Percentiles rank a stretch among this genome's conserved stretches.
Conservation (phyloP, 2,797 vertebrate species). For the Bradypodion ventrale region DNA sequence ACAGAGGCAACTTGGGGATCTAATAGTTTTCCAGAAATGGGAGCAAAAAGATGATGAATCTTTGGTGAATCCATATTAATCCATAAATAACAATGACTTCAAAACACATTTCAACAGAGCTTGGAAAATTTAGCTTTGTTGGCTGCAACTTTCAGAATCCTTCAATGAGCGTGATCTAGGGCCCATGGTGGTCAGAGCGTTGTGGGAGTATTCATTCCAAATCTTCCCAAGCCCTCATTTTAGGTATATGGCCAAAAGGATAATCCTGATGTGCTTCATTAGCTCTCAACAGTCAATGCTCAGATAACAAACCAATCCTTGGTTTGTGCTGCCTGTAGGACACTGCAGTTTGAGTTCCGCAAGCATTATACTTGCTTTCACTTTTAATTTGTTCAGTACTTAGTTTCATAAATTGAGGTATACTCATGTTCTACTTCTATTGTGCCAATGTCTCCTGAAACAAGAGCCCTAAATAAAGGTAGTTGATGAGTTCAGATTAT, state of each 20-base stretch:
- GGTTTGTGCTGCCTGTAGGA: too few relatives aligned
- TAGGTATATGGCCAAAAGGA: too few relatives aligned
- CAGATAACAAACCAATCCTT: too few relatives aligned
- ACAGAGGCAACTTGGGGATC: not conserved
- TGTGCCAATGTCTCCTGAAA: not conserved
- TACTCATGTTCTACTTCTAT: not conserved
- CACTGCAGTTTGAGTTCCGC: too few relatives aligned
- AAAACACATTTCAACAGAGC: not conserved
- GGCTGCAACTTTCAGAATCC: too few relatives aligned
- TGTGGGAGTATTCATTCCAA: too few relatives aligned
- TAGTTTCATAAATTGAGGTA: not conserved
- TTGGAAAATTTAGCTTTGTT: too few relatives aligned
- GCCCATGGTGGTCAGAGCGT: too few relatives aligned
- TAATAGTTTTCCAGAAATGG: not conserved
- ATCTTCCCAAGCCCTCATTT: too few relatives aligned
- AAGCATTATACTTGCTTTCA: not conserved
- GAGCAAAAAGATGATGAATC: not conserved
- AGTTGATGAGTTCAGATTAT: not conserved
- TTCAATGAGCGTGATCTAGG: too few relatives aligned
- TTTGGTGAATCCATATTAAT: slow-evolving; percentile 17
- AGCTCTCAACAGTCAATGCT: too few relatives aligned
- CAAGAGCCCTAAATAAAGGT: not conserved
- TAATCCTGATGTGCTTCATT: too few relatives aligned
- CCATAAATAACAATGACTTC: slow-evolving; percentile 29
- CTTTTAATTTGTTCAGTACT: not conserved